Evolutionary conservation across 2,888 invertebrate genomes (phyloP).

Genomic region (Chirona hameri): DNA sequence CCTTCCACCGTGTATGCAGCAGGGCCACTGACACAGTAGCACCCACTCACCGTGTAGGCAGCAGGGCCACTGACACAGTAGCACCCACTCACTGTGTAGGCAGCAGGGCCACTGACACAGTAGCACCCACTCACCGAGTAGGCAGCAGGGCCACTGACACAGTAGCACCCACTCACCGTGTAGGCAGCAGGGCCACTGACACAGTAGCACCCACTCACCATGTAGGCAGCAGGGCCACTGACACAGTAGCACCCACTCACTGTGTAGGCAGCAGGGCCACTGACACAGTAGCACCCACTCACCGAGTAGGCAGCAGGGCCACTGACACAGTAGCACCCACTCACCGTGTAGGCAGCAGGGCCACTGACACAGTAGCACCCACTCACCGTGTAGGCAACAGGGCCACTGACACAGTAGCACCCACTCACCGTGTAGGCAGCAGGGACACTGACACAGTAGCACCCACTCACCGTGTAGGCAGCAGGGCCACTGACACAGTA

Average conservation of each 20-base stretch:
- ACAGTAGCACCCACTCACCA: background rate
- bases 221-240: constrained; percentile 54
- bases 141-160: constrained; percentile 53
- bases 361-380: constrained; percentile 43
- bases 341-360: constrained; percentile 51
- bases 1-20: too few species aligned
- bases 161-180: background rate
- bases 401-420: constrained; percentile 48
- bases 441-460: constrained; percentile 45
- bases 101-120: constrained; percentile 53
- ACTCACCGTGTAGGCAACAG: constrained; percentile 47
- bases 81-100: constrained; percentile 38
- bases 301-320: constrained; percentile 53
- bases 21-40: too few species aligned
- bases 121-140: constrained; percentile 39
- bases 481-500: constrained; percentile 49
- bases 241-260: background rate
- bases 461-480: constrained; percentile 45
- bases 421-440: constrained; percentile 47
- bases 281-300: constrained; percentile 28
- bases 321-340: constrained; percentile 38
- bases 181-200: constrained; percentile 54
- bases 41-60: constrained; percentile 45
- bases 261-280: constrained; percentile 54
- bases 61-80: constrained; percentile 49